A percentile compares a stretch with the other conserved stretches of the same genome.
Evolutionary conservation across 2,113 vertebrate species (phyloP).

Genomic region (Lagenorhynchus albirostris): DNA sequence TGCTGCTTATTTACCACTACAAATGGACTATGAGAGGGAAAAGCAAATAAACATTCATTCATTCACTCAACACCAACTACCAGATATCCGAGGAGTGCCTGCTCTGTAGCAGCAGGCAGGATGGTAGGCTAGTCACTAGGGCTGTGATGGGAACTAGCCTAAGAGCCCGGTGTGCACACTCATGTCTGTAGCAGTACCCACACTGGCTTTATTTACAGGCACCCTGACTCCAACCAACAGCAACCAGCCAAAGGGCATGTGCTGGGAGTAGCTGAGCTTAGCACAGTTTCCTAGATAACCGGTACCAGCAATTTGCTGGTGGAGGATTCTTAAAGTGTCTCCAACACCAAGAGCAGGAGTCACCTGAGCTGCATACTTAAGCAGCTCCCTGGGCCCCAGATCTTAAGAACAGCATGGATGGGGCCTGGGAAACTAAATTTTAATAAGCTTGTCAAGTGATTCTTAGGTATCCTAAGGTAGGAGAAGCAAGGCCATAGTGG

Average conservation of each 20-base stretch:
- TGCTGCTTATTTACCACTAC: not conserved
- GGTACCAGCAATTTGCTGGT: not conserved
- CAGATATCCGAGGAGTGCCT: not conserved
- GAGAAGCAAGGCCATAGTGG: not conserved
- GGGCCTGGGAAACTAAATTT: not conserved
- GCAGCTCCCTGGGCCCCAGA: not conserved
- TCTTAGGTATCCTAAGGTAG: not conserved
- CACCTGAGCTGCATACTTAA: not conserved
- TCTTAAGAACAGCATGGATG: not conserved
- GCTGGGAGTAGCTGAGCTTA: not conserved
- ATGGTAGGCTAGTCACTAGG: not conserved
- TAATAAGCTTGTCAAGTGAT: not conserved
- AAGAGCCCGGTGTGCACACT: not conserved
- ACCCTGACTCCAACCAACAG: not conserved
- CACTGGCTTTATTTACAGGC: not conserved
- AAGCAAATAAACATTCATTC: not conserved
- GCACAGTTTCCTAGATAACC: not conserved
- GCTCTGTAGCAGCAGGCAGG: not conserved
- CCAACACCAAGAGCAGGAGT: not conserved
- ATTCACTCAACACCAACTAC: no score
- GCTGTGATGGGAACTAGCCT: not conserved
- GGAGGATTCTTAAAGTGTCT: not conserved
- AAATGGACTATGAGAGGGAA: not conserved
- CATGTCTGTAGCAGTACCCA: not conserved
- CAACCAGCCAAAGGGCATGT: not conserved